A percentile compares a stretch with the other conserved stretches of the same genome.
Conservation (phyloP, 1,140 invertebrate genomes). For the Lasioglossum albipes region DNA sequence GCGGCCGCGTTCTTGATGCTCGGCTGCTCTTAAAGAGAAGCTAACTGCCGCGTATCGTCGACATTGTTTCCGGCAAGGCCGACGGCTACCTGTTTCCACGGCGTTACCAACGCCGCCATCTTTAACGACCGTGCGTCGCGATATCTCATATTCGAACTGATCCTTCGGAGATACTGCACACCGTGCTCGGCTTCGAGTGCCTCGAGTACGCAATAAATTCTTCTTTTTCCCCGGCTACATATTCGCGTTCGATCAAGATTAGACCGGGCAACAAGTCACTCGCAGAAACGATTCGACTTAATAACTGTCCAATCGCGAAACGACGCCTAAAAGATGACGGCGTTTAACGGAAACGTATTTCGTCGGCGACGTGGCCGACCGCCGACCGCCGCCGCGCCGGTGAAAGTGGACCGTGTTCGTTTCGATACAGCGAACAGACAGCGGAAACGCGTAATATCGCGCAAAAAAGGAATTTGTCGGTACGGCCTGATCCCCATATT, state of each 20-base stretch:
- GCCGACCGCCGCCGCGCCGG: too few species aligned
- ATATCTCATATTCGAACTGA: constrained; percentile 49
- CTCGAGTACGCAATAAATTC: constrained; percentile 44
- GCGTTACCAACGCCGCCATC: constrained; percentile 14
- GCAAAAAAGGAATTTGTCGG: background rate
- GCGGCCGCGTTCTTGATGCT: background rate
- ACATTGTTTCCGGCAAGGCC: background rate
- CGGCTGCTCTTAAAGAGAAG: background rate
- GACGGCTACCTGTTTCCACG: constrained; percentile 13
- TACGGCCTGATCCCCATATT: background rate
- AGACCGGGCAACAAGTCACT: constrained; percentile 44
- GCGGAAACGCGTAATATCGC: constrained; percentile 1
- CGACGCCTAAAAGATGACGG: constrained; percentile 52
- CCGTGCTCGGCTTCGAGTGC: constrained; percentile 34
- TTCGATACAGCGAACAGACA: background rate
- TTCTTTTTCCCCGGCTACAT: constrained; percentile 24
- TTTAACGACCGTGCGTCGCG: constrained; percentile 14
- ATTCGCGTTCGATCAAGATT: constrained; percentile 62
- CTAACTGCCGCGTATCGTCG: too few species aligned
- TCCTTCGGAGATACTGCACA: constrained; percentile 17
- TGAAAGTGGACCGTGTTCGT: constrained; percentile 15
- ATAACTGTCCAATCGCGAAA: constrained; percentile 32
- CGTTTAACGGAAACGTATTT: constrained; percentile 40
- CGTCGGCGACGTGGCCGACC: background rate
- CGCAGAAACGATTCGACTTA: constrained; percentile 48